These are phyloP conservation scores for Hypsopygia costalis DNA, from an alignment of 2,888 invertebrate species.

Conservation along the genomic window DNA sequence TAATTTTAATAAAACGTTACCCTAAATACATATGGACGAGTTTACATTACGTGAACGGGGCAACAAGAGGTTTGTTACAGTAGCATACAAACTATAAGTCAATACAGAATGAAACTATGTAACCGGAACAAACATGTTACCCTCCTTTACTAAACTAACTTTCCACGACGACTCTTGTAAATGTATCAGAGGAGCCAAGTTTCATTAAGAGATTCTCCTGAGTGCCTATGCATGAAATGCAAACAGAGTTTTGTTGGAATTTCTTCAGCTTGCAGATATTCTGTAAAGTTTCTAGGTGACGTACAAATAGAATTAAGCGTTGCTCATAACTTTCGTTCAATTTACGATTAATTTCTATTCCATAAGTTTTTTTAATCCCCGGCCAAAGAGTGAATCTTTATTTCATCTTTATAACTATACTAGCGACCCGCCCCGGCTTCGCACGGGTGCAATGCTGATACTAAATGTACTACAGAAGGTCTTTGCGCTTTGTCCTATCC, in stretches of 20 bases:
- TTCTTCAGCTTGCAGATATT: background rate
- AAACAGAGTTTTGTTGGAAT: background rate
- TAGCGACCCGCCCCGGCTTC: too few relatives aligned
- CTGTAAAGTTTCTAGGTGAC: background rate
- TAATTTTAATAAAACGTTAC: background rate
- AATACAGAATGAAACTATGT: background rate
- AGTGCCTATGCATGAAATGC: background rate
- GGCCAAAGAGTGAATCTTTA: too few relatives aligned
- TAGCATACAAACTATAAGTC: background rate
- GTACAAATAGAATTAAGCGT: too few relatives aligned
- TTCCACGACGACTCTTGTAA: background rate
- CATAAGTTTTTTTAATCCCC: too few relatives aligned
- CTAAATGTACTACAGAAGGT: too few relatives aligned
- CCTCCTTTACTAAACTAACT: background rate
- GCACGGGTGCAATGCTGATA: too few relatives aligned
- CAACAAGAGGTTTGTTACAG: background rate
- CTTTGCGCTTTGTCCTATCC: too few relatives aligned
- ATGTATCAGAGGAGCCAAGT: constrained; percentile 1
- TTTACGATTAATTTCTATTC: too few relatives aligned
- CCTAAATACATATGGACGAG: background rate
- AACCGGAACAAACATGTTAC: background rate
- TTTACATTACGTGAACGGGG: background rate
- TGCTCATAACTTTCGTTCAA: too few relatives aligned
- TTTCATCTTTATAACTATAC: too few relatives aligned
- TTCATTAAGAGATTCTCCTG: constrained; percentile 1